A percentile compares a stretch with the other conserved stretches of the same genome.
Conservation (phyloP, 1,140 invertebrate genomes). For the Dendroctonus ponderosae region DNA sequence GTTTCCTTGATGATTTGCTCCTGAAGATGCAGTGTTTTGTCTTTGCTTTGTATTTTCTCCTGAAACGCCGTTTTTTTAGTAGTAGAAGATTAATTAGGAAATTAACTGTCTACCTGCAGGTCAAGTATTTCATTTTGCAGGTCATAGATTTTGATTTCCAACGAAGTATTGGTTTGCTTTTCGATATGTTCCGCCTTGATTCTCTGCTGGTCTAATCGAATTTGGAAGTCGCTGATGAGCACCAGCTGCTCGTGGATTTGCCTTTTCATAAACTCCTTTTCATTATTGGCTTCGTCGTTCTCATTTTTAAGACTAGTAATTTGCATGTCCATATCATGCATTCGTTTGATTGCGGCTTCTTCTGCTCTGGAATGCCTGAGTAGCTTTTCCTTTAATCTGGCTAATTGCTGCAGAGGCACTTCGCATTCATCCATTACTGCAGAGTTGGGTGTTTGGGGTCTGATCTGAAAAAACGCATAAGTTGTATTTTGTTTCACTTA, state of each 20-base stretch:
- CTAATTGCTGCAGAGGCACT: conserved; percentile 48
- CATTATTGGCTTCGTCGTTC: conserved; percentile 73
- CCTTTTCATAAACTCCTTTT: conserved; percentile 76
- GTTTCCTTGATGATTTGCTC: conserved; percentile 51
- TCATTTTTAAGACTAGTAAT: conserved; percentile 58
- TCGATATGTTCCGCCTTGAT: conserved; percentile 69
- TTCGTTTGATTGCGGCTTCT: conserved; percentile 70
- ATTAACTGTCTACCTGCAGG: conserved; percentile 40
- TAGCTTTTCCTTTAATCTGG: conserved; percentile 65
- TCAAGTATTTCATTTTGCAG: conserved; percentile 57
- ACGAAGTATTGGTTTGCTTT: conserved; percentile 63
- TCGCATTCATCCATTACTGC: conserved; percentile 45
- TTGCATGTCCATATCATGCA: conserved; percentile 74
- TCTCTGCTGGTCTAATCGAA: conserved; percentile 74
- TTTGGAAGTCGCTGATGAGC: conserved; percentile 73
- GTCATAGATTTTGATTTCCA: conserved; percentile 68
- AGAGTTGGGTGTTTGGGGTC: conserved; percentile 39
- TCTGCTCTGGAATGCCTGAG: conserved; percentile 66
- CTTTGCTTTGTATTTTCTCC: conserved; percentile 59
- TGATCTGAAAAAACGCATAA: conserved; percentile 32
- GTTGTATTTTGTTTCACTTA: background rate
- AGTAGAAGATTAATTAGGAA: background rate
- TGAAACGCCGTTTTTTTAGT: conserved; percentile 33
- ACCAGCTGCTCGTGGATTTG: conserved; percentile 76
- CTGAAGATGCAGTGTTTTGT: conserved; percentile 60